Percentiles rank a stretch among this genome's conserved stretches.
Conservation (phyloP, 2,113 vertebrate genomes). For the Rana temporaria region DNA sequence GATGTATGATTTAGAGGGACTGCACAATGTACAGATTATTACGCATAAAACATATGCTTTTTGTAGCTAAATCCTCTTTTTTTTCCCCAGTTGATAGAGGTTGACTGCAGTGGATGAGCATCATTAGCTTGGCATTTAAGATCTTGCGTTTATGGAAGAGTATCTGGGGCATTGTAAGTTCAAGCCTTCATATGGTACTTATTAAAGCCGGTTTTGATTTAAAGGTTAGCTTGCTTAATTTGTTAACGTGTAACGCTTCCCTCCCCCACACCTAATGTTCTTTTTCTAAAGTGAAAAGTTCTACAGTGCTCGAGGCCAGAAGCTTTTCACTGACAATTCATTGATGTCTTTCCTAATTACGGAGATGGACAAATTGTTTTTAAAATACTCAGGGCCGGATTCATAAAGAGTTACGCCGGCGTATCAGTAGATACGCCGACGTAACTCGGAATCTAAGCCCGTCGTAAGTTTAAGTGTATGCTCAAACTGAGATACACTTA, state of each 20-base stretch:
- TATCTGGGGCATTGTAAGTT: slow-evolving; percentile 45
- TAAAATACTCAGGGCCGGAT: too few species aligned
- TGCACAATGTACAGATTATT: slow-evolving; percentile 37
- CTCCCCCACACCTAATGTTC: slow-evolving; percentile 1
- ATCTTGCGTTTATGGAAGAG: slow-evolving; percentile 17
- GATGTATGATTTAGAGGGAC: slow-evolving; percentile 42
- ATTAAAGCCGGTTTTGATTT: slow-evolving; percentile 41
- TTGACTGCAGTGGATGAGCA: slow-evolving; percentile 38
- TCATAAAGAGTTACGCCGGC: too few species aligned
- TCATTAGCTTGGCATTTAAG: slow-evolving; percentile 37
- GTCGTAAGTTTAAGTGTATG: too few species aligned
- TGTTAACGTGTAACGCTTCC: slow-evolving; percentile 32
- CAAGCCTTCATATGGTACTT: slow-evolving; percentile 45
- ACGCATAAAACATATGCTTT: slow-evolving; percentile 39
- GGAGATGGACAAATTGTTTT: too few species aligned
- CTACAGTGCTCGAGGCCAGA: neutral
- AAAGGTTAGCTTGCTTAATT: slow-evolving; percentile 44
- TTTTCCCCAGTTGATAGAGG: slow-evolving; percentile 19
- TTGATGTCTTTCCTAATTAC: too few species aligned
- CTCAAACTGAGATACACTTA: too few species aligned
- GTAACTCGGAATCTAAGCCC: too few species aligned
- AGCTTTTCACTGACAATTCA: neutral
- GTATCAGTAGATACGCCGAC: too few species aligned
- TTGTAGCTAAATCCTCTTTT: slow-evolving; percentile 17
- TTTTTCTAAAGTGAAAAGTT: neutral